Conservation (phyloP, 1,140 invertebrate genomes). For the Aphis craccivora region DNA sequence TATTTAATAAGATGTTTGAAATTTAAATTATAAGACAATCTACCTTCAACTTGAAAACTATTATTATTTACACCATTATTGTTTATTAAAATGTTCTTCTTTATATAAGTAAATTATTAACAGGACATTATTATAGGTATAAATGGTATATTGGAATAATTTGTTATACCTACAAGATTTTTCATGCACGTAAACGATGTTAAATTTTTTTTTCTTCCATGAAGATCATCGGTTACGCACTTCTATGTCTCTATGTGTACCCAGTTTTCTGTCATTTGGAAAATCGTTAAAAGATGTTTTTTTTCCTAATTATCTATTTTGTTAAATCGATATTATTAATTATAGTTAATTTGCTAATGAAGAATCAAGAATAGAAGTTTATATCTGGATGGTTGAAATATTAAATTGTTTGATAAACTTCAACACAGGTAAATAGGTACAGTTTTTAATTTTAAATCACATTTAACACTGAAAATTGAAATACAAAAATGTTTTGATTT, state of each 20-base stretch:
- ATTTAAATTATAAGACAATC: background rate
- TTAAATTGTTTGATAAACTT: background rate
- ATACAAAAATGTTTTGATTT: background rate
- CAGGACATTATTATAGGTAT: background rate
- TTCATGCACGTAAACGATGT: background rate
- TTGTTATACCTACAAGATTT: background rate
- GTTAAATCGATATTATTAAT: background rate
- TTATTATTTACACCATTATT: background rate
- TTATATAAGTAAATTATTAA: background rate
- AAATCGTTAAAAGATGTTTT: background rate
- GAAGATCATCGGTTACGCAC: background rate
- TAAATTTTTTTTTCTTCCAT: conserved; percentile 13
- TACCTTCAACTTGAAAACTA: background rate
- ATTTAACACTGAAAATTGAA: background rate
- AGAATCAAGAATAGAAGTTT: background rate
- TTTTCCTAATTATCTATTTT: background rate
- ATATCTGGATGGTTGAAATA: background rate
- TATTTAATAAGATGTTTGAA: too few species aligned
- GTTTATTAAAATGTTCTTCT: background rate
- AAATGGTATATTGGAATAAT: background rate
- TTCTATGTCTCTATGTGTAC: background rate
- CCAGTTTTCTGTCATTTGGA: background rate
- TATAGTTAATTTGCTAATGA: background rate
- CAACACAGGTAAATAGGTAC: background rate
- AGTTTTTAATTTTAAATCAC: background rate